Evolutionary conservation across 1,140 invertebrate genomes (phyloP).

Genomic region (Drosophila nigrodunni): DNA sequence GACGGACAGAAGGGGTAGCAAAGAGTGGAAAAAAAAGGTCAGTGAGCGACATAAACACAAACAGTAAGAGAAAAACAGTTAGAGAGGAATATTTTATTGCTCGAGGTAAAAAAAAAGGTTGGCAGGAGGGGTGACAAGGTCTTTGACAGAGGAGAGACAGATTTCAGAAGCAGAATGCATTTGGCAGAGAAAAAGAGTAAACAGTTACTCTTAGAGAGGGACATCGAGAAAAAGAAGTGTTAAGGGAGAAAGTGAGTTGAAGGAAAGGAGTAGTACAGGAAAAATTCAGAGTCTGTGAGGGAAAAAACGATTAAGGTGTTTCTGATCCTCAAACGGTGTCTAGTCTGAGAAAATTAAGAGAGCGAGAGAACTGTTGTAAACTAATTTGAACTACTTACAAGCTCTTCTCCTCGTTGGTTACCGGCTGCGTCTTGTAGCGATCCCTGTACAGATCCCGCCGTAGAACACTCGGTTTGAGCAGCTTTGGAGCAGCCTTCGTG

Average conservation of each 20-base stretch:
- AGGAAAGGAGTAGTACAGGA: no score
- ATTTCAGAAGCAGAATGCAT: no score
- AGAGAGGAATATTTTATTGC: background rate
- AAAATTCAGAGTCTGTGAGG: no score
- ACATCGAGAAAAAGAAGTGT: no score
- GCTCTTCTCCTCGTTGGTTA: slow-evolving; percentile 87
- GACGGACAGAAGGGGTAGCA: background rate
- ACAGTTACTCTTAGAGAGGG: no score
- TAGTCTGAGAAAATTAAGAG: background rate
- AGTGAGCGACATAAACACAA: background rate
- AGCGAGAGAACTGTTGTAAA: background rate
- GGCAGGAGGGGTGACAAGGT: background rate
- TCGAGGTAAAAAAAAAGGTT: no score
- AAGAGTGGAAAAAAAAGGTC: background rate
- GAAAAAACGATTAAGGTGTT: no score
- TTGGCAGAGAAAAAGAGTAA: no score
- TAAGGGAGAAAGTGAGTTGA: no score
- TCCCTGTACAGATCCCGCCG: slow-evolving; percentile 86
- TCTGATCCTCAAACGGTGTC: no score
- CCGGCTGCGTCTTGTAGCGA: slow-evolving; percentile 88
- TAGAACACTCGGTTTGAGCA: slow-evolving; percentile 82
- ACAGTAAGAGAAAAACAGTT: background rate
- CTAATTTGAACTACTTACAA: slow-evolving; percentile 59
- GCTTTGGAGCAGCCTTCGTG: slow-evolving; percentile 70
- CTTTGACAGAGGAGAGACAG: no score